Evolutionary conservation across 2,888 invertebrate genomes (phyloP).

Genomic region (Philereme vetulata): DNA sequence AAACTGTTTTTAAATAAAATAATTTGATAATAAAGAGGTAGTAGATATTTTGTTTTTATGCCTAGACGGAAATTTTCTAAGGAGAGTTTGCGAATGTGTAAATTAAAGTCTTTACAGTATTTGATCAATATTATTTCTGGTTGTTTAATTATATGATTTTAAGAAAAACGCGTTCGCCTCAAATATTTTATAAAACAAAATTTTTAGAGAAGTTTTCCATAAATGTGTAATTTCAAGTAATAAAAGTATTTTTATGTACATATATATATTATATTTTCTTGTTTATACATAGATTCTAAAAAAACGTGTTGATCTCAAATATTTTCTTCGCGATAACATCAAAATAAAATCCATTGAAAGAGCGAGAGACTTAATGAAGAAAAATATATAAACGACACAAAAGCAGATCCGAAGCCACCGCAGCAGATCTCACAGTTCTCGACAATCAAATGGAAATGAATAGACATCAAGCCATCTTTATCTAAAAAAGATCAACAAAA

Average conservation of each 20-base stretch:
- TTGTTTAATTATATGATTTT: no score
- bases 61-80: no score
- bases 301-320: not conserved
- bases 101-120: no score
- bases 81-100: no score
- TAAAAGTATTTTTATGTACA: not conserved
- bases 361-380: conserved; percentile 35
- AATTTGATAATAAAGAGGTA: no score
- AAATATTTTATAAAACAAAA: no score
- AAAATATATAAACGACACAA: conserved; percentile 32
- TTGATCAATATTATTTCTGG: no score
- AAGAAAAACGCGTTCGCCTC: no score
- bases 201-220: no score
- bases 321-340: conserved; percentile 6
- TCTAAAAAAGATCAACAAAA: conserved; percentile 57
- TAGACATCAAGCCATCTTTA: conserved; percentile 47
- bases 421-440: conserved; percentile 29
- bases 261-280: not conserved
- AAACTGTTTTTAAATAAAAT: no score
- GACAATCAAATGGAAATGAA: conserved; percentile 45
- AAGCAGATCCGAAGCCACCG: conserved; percentile 31
- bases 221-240: no score
- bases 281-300: not conserved
- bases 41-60: no score
- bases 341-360: conserved; percentile 33